Evolutionary conservation across 1,140 invertebrate genomes (phyloP), one percentile per base, ranked within the genome.

Genomic region (Hyphantria cunea): DNA sequence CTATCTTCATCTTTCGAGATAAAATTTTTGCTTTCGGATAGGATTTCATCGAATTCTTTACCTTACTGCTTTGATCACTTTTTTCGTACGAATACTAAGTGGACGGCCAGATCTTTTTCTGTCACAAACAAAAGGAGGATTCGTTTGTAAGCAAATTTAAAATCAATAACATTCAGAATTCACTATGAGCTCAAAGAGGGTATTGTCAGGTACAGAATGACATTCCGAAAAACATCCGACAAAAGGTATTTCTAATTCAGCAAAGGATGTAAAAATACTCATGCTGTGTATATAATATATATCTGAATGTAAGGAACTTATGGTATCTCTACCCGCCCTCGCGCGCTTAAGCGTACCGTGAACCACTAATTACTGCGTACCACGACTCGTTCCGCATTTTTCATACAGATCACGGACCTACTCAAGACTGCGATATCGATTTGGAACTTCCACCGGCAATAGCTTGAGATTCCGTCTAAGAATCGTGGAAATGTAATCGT

Each of bases 361-460:
- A 52, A 39, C 67, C 83, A 84, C 82, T 86, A 86, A 86, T 86
- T 86, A 83, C 79, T 76, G 71, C 76, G 76, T 79, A 80, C 77
- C 80, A 70, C 13, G 14, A 67, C 50, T 70, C 63, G 65, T 59
- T 68, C 70, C 75, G 70, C 74, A 84, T 86, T 83, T 84, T 84
- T 84, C 79, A 86, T 73, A 77, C 84, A 82, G 84, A 84, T 84
- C 84, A 86, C 82, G 84, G 74, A 81, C 54, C 74, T 71, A 74
- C 71, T 76, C 68, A 67, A 70, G 64, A 63, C 60, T 59, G 58
- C 72, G 53, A 56, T 82, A 84, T 86, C 80, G 83, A 86, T 84
- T 77, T 63, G 70, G 60, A 74, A 76, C 67, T 75, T 78, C 72
- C 67, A 68, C 64, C 66, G 68, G 67, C 66, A 82, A 84, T 81